Base-by-base conservation (phyloP, 2,113 vertebrate species). In the Phycodurus eques region DNA sequence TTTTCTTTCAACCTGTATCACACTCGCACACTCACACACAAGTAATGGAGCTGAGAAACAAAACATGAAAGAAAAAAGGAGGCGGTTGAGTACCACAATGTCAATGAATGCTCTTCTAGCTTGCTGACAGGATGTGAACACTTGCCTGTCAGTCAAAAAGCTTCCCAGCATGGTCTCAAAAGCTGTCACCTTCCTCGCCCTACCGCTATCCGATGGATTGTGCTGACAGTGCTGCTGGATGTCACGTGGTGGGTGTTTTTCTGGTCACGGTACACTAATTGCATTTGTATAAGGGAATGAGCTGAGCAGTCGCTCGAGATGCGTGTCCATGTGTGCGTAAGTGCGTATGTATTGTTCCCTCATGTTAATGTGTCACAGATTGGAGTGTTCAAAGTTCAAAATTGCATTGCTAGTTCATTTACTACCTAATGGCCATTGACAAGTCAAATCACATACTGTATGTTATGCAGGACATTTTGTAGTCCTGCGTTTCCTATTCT, bases 101-200 rank as follows among this genome's bases (percentile, higher is more conserved):
- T 60, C 49, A n/a, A 31, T 62, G 64, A 67, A 64, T 44, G 33
- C 76, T 71, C 68, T 73, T 68, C 64, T 76, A 68, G 70, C 66
- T 68, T 56, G 80, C 83, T 66, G 85, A 80, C 78, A 80, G 68
- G 67, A 73, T 77, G 67, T 71, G 53, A 54, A 76, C 78, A 79
- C 57, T 56, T 70, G 76, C 71, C 75, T 65, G 74, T 73, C 71
- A 56, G 76, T 74, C 85, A 86, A 78, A 86, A 42, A 70, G 49
- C 76, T 77, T 68, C 19, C 49, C 76, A 53, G 61, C 72, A 74
- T 51, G 65, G 67, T 64, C 72, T 61, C 77, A 72, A 43, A 72
- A 44, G 22, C 73, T 66, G 73, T 73, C 76, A 39, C 33, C 20
- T 75, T 83, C 71, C 68, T 65, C 72, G 20, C 73, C 67, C 57